Base-by-base conservation (phyloP, 2,797 vertebrate genomes). In the Mus caroli region DNA sequence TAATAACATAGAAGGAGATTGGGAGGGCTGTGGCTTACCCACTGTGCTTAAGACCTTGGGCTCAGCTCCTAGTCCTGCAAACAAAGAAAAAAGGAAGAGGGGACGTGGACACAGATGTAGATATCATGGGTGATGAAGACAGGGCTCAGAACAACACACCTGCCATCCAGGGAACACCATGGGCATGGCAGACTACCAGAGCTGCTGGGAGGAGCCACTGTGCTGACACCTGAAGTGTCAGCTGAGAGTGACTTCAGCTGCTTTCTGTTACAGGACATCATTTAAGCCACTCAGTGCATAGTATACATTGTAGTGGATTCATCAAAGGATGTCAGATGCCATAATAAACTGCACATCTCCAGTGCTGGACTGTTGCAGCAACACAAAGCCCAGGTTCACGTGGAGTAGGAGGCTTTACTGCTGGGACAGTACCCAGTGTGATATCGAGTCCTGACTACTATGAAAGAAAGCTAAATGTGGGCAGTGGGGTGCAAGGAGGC, bases 231-330 rank as follows among this genome's bases (percentile, higher is more conserved):
- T 60, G 22, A 37, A 52, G 62, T 15, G 62, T 69, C 67, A 24
- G 40, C 9, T 1, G 2, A 58, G 24, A 26, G 56, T 28, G 80
- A n/a, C 26, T 60, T 83, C 37, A 40, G 2, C 24, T 8, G 15
- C 56, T 31, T 60, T 60, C 79, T 28, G 37, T 28, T 17, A 28
- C 14, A 43, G 37, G 28, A 43, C 56, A 83, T 7, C 1, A 28
- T 12, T 20, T 34, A 26, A 24, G 40, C 10, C 22, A 14, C 40
- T 22, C 11, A 1, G 5, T 20, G 11, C 1, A 3, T 13, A 3
- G 43, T 15, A 0, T 86, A 64, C 43, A 24, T 46, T 43, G 22
- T 7, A 15, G 17, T 20, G 76, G 62, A 83, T 75, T 78, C 31
- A 2, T 52, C 28, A 31, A 22, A 26, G 40, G 3, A 40, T 28